phyloP scores from a whole-genome alignment of 2,113 vertebrate genomes.

The Panthera leo region DNA sequence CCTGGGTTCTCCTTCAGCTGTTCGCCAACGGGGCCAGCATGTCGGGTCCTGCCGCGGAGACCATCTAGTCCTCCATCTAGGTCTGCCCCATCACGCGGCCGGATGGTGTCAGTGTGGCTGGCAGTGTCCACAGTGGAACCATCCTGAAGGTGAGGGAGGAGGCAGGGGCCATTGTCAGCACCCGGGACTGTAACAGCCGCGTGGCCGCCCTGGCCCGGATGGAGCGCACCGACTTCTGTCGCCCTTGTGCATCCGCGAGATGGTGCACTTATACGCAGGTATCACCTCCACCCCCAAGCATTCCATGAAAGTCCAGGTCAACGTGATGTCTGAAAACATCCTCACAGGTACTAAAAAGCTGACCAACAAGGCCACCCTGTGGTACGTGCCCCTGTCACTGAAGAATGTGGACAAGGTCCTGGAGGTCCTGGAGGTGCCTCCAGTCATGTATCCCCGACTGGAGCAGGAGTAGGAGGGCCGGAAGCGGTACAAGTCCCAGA shows the following conservation, averaged over 20 bases:
- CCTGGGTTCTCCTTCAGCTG: conserved; percentile 15
- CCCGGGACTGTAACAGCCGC: conserved; percentile 94
- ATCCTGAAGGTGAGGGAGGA: conserved; percentile 99
- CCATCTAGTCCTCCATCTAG: conserved; percentile 85
- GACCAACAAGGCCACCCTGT: conserved; percentile 94
- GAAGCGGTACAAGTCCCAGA: conserved; percentile 94
- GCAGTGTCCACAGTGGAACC: conserved; percentile 94
- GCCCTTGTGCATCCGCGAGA: conserved; percentile 94
- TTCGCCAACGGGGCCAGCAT: conserved; percentile 54
- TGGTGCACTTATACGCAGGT: conserved; percentile 93
- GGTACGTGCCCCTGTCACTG: conserved; percentile 95
- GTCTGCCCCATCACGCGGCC: conserved; percentile 92
- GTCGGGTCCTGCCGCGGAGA: conserved; percentile 69
- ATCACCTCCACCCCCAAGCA: conserved; percentile 95
- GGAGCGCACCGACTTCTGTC: conserved; percentile 95
- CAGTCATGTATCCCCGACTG: conserved; percentile 88
- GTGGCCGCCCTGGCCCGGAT: conserved; percentile 93
- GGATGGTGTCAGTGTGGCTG: conserved; percentile 93
- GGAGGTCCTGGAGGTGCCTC: conserved; percentile 93
- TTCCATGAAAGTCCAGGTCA: conserved; percentile 96
- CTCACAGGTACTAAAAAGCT: conserved; percentile 94
- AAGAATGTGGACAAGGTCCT: conserved; percentile 92
- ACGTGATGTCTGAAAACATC: conserved; percentile 95
- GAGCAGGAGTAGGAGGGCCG: conserved; percentile 92
- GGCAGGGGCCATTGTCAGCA: conserved; percentile 94